Evolutionary conservation across 2,113 vertebrate species (phyloP).

Genomic region (Antigone vipio): DNA sequence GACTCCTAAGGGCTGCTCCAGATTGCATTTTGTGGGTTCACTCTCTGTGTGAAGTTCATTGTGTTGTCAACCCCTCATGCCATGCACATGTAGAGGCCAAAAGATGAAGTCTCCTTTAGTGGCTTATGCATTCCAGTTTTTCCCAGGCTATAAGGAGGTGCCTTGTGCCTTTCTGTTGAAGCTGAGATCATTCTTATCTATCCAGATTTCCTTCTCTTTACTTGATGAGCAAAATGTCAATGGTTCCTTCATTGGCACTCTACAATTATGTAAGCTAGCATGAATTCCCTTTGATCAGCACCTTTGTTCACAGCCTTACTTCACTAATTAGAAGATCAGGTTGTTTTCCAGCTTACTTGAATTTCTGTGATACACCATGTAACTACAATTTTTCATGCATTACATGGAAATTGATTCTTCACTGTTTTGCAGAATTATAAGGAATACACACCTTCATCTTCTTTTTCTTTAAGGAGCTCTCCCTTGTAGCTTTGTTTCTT

Average conservation of each 20-base stretch:
- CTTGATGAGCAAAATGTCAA: background rate
- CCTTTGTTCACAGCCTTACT: background rate
- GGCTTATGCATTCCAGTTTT: background rate
- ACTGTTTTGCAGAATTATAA: background rate
- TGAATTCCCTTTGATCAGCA: background rate
- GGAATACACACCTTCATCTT: background rate
- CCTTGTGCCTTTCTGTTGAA: background rate
- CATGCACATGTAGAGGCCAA: rapidly evolving
- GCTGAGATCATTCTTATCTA: background rate
- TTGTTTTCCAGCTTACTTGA: background rate
- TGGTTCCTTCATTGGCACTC: background rate
- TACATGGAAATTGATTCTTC: background rate
- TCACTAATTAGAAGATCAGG: background rate
- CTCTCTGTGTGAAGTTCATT: background rate
- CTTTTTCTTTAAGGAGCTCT: background rate
- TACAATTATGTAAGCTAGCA: background rate
- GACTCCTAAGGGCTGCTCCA: background rate
- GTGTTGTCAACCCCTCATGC: background rate
- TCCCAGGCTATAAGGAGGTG: background rate
- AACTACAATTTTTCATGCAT: background rate
- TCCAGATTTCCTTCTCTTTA: background rate
- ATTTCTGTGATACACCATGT: background rate
- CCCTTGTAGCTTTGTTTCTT: background rate
- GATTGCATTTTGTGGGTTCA: background rate
- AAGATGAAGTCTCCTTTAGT: rapidly evolving